These are phyloP conservation scores for Drosophila prolongata DNA, from an alignment of 2,888 invertebrate species.

Conservation along the genomic window DNA sequence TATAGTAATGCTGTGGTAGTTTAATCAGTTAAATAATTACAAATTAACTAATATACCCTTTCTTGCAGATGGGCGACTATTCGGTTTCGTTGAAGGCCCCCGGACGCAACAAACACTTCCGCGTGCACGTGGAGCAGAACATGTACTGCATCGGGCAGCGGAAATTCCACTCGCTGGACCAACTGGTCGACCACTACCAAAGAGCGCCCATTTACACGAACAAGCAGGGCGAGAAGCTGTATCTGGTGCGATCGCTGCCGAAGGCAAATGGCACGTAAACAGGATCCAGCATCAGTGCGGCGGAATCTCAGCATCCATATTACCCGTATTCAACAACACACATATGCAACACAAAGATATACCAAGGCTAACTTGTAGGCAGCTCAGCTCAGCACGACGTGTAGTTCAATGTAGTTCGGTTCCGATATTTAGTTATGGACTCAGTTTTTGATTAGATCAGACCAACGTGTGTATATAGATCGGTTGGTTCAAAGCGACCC, in stretches of 20 bases:
- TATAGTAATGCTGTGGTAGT: not conserved
- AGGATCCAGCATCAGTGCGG: constrained; percentile 10
- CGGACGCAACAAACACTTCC: constrained; percentile 99
- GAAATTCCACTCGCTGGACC: constrained; percentile 97
- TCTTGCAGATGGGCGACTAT: constrained; percentile 97
- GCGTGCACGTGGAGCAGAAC: constrained; percentile 97
- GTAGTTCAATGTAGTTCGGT: constrained; percentile 48
- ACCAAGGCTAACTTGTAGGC: constrained; percentile 55
- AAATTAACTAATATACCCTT: not conserved
- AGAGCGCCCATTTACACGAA: constrained; percentile 99
- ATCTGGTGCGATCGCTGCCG: constrained; percentile 96
- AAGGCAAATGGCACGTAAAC: constrained; percentile 86
- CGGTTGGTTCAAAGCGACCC: constrained; percentile 32
- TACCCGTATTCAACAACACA: constrained; percentile 62
- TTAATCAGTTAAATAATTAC: not conserved
- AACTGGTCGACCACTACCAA: constrained; percentile 99
- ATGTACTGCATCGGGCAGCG: constrained; percentile 99
- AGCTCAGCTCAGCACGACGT: constrained; percentile 50
- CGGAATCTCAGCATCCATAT: constrained; percentile 50
- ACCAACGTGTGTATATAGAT: constrained; percentile 46
- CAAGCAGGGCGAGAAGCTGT: constrained; percentile 98
- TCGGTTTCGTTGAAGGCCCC: constrained; percentile 99
- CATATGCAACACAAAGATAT: constrained; percentile 64
- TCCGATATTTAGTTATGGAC: constrained; percentile 21
- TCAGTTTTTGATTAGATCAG: constrained; percentile 29